Evolutionary conservation across 2,113 vertebrate species (phyloP), one percentile per base, ranked within the genome.

Genomic region (Hypanus sabinus): DNA sequence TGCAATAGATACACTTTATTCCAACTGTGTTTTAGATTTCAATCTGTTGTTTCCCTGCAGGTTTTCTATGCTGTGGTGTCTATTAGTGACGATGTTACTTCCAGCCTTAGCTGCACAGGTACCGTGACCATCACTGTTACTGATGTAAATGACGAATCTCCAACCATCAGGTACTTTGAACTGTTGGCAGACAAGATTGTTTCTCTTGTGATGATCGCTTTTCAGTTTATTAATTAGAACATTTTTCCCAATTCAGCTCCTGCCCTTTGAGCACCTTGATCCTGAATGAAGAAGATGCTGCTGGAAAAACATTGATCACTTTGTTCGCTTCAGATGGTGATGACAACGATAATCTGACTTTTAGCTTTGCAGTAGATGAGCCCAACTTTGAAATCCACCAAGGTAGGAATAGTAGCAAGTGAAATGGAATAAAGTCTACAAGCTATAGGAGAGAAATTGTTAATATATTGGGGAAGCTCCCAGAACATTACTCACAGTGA

Each of bases 91-190:
- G 68, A 30, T 36, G 87, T 3, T 5, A n/a, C 87, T 90, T 6
- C 62, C 18, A 90, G 87, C n/a, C 62, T 90, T n/a, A 0, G 57
- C 18, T 90, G 87, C n/a, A 68, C 87, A n/a, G 87, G 87, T 60
- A 90, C 87, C 36, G 87, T 90, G 24, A 90, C 87, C 0, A 90
- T 90, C 27, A 90, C 87, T 65, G 20, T 90, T 90, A 90, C 62
- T 65, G 87, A 90, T 20, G n/a, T 68, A n/a, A 90, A 90, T 68
- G 87, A 90, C 36, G 87, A 90, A 90, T 12, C 20, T 90, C 87
- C 87, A 16, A 33, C 60, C 57, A 36, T 90, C n/a, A 90, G 87
- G 87, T 90, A 90, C 4, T 33, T 68, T 20, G 14, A 30, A 65
- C 9, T 90, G 60, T 36, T 90, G 57, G 9, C 27, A 90, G 27